These are phyloP conservation scores for Esox niger DNA, from an alignment of 2,113 vertebrate genomes.

Conservation along the genomic window DNA sequence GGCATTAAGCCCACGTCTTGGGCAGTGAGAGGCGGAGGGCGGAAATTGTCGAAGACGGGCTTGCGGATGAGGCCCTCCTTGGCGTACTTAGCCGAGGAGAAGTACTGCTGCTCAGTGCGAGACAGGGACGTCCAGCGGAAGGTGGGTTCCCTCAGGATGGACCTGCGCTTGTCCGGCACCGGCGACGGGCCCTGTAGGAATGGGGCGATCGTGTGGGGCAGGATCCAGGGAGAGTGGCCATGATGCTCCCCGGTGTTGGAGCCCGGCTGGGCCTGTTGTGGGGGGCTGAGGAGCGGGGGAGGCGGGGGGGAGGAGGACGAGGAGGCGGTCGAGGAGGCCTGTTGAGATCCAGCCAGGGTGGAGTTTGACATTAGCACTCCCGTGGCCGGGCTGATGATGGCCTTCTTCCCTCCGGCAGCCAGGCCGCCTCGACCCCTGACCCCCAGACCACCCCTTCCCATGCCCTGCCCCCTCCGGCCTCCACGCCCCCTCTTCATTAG, in stretches of 20 bases:
- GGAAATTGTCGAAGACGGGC: conserved; percentile 96
- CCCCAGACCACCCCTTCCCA: conserved; percentile 55
- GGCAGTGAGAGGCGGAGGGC: conserved; percentile 91
- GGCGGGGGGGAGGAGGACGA: conserved; percentile 91
- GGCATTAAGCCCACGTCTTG: conserved; percentile 89
- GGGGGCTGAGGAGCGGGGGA: conserved; percentile 84
- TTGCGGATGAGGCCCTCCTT: conserved; percentile 98
- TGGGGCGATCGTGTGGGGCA: conserved; percentile 87
- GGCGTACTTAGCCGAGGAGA: conserved; percentile 98
- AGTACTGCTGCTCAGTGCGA: conserved; percentile 87
- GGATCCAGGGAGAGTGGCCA: conserved; percentile 88
- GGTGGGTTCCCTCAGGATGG: conserved; percentile 91
- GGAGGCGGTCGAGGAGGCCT: conserved; percentile 80
- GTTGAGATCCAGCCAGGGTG: conserved; percentile 70
- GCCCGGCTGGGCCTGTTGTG: conserved; percentile 73
- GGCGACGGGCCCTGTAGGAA: conserved; percentile 78
- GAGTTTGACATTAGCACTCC: conserved; percentile 80
- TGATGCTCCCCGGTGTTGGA: conserved; percentile 78
- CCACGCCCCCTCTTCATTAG: conserved; percentile 69
- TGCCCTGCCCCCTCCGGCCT: conserved; percentile 77
- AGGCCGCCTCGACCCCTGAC: conserved; percentile 73
- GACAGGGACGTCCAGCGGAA: conserved; percentile 94
- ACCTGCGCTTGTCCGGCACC: conserved; percentile 87
- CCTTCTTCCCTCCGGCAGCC: conserved; percentile 75
- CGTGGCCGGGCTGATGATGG: conserved; percentile 75